Conservation (phyloP, 2,113 vertebrate genomes). For the Lampris megalopsis region DNA sequence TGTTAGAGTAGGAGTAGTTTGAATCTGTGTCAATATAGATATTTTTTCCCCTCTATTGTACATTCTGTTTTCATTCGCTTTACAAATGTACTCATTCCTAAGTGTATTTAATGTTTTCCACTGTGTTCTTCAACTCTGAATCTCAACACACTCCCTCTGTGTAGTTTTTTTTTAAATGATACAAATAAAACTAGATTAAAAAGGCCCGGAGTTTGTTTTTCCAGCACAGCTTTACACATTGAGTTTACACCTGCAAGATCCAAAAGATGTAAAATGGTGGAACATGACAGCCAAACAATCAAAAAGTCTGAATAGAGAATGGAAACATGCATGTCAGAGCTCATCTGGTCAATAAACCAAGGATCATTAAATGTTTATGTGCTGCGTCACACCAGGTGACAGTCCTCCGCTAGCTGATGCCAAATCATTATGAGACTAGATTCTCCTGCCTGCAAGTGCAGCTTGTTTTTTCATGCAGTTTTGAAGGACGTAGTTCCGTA, state of each 20-base stretch:
- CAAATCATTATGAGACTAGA: background rate
- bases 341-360: background rate
- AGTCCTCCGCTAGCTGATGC: background rate
- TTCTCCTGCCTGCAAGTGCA: background rate
- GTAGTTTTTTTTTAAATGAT: conserved; percentile 56
- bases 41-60: conserved; percentile 65
- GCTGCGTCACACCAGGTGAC: background rate
- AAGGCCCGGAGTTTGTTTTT: conserved; percentile 1
- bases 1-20: conserved; percentile 62
- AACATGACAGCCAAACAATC: too few species aligned
- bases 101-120: conserved; percentile 74
- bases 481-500: too few species aligned
- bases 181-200: conserved; percentile 62
- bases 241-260: conserved; percentile 9
- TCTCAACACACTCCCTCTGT: conserved; percentile 39
- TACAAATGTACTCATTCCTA: conserved; percentile 14
- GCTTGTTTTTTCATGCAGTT: background rate
- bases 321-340: background rate
- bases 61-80: conserved; percentile 61
- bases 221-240: background rate
- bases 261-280: too few species aligned
- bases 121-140: conserved; percentile 51
- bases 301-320: too few species aligned
- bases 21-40: conserved; percentile 38
- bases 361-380: background rate